phyloP scores from a whole-genome alignment of 1,140 invertebrate genomes.

The Platyscapa corneri region DNA sequence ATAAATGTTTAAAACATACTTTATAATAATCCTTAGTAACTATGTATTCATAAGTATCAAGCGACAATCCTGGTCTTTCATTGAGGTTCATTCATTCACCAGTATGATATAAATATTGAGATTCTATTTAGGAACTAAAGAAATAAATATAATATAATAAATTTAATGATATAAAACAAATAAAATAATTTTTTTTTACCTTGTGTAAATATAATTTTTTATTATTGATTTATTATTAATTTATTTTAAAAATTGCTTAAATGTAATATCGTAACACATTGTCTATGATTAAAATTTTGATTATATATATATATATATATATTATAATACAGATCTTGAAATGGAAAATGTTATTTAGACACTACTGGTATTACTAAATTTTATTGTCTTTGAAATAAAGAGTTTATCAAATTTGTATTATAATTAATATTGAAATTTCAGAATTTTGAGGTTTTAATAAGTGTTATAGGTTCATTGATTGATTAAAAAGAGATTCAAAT shows the following conservation, averaged over 20 bases:
- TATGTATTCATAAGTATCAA: conserved; percentile 97
- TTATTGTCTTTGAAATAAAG: conserved; percentile 52
- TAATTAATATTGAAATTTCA: conserved; percentile 51
- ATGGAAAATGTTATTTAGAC: conserved; percentile 54
- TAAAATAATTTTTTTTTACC: not conserved
- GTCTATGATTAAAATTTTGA: conserved; percentile 54
- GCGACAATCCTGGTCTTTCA: conserved; percentile 94
- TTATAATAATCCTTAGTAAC: conserved; percentile 98
- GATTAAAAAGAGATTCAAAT: conserved; percentile 46
- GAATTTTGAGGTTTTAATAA: conserved; percentile 53
- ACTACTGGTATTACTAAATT: conserved; percentile 33
- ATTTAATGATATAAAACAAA: too few relatives aligned
- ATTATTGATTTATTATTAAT: conserved; percentile 16
- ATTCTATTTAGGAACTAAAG: conserved; percentile 93
- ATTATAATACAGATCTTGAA: conserved; percentile 40
- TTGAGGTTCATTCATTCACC: conserved; percentile 94
- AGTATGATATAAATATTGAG: conserved; percentile 98
- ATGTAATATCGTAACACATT: conserved; percentile 43
- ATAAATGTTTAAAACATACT: conserved; percentile 73
- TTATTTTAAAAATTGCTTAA: not conserved
- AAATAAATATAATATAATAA: conserved; percentile 6
- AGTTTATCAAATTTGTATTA: conserved; percentile 40
- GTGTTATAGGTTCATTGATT: conserved; percentile 53
- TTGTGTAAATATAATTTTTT: not conserved
- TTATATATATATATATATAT: too few relatives aligned